Evolutionary conservation across 2,888 invertebrate genomes (phyloP).

Genomic region (Celastrina argiolus): DNA sequence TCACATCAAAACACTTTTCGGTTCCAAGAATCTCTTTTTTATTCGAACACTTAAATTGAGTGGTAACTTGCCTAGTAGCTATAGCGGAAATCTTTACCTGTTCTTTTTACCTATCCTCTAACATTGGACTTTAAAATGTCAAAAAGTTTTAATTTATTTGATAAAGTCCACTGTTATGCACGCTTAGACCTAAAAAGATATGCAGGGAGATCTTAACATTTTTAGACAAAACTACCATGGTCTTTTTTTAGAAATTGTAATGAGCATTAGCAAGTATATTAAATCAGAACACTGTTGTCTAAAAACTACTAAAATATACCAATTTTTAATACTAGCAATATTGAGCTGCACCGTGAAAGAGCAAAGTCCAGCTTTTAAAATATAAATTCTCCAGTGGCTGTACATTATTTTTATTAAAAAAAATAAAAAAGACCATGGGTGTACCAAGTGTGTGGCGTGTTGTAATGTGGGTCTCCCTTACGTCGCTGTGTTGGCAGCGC

Average conservation of each 20-base stretch:
- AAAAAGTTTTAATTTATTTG: slow-evolving; percentile 36
- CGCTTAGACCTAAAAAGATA: slow-evolving; percentile 62
- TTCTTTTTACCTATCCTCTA: slow-evolving; percentile 58
- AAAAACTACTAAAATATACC: not conserved
- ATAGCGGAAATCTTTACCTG: slow-evolving; percentile 67
- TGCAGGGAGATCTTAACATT: slow-evolving; percentile 50
- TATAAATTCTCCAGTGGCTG: not conserved
- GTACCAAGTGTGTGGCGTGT: slow-evolving; percentile 28
- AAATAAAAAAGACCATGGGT: slow-evolving; percentile 30
- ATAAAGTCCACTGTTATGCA: slow-evolving; percentile 63
- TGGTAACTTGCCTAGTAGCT: slow-evolving; percentile 77
- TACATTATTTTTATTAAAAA: not conserved
- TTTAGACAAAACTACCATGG: slow-evolving; percentile 29
- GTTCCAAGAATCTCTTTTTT: slow-evolving; percentile 68
- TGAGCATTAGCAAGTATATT: not conserved
- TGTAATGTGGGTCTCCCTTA: slow-evolving; percentile 44
- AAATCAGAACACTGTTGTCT: not conserved
- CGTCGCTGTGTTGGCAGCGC: slow-evolving; percentile 70
- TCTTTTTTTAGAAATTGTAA: slow-evolving; percentile 6
- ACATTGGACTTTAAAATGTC: slow-evolving; percentile 53
- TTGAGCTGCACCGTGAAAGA: not conserved
- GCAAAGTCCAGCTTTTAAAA: not conserved
- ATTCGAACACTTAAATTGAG: slow-evolving; percentile 47
- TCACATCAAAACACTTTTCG: slow-evolving; percentile 34
- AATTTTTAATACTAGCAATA: not conserved